Evolutionary conservation across 2,888 invertebrate genomes (phyloP).

Genomic region (Zaprionus obscuricornis): DNA sequence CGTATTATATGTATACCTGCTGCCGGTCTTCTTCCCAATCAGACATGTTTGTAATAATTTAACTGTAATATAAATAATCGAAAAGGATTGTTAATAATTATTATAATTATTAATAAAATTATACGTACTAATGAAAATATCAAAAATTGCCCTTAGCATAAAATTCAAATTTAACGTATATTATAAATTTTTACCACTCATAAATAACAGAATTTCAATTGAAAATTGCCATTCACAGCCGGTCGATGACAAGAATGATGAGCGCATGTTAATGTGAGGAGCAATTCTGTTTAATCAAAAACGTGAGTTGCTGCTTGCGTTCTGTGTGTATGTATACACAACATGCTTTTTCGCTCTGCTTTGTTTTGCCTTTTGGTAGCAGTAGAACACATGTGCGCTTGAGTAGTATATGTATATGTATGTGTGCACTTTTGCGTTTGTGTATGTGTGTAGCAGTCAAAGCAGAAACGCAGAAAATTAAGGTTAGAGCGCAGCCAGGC

Average conservation of each 20-base stretch:
- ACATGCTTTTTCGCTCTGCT: conserved; percentile 55
- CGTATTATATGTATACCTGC: neutral
- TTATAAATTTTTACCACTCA: neutral
- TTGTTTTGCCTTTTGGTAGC: conserved; percentile 39
- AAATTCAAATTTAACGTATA: conserved; percentile 16
- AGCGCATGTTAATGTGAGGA: conserved; percentile 22
- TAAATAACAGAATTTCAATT: neutral
- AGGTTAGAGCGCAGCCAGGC: conserved; percentile 78
- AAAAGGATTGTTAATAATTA: neutral
- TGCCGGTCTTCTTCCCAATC: conserved; percentile 74
- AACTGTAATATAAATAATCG: neutral
- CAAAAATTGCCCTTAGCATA: neutral
- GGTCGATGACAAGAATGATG: neutral
- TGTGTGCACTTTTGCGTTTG: conserved; percentile 17
- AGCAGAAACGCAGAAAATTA: conserved; percentile 79
- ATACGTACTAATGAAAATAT: neutral
- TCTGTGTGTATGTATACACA: conserved; percentile 80
- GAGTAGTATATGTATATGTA: conserved; percentile 45
- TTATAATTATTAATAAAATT: neutral
- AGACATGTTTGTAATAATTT: conserved; percentile 52
- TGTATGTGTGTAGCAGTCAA: conserved; percentile 64
- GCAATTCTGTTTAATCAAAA: conserved; percentile 46
- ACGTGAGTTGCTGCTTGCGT: conserved; percentile 69
- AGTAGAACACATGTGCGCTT: conserved; percentile 69
- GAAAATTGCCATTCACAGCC: conserved; percentile 39